Evolutionary conservation across 64 coral and sea anemone species (phyloP).

Genomic region (Catalaphyllia jardinei): DNA sequence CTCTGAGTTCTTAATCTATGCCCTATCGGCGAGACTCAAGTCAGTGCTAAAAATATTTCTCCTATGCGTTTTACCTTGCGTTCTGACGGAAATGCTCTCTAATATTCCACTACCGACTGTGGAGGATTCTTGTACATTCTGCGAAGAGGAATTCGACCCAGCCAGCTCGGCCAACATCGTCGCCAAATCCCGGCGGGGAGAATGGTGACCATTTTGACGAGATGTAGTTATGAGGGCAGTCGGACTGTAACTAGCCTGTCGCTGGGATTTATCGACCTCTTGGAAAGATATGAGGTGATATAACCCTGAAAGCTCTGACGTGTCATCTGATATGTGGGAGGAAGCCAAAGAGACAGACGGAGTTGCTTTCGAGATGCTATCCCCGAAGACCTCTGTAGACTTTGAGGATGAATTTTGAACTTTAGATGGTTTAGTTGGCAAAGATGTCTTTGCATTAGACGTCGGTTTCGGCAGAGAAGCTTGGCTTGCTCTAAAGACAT

Average conservation of each 20-base stretch:
- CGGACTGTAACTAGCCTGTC: not conserved
- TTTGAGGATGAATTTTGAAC: not conserved
- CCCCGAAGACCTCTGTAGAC: not conserved
- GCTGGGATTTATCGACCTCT: not conserved
- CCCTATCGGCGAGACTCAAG: not conserved
- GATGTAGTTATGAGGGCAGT: not conserved
- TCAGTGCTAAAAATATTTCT: not conserved
- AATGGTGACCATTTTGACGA: not conserved
- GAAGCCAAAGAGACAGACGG: not conserved
- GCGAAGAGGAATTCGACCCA: not conserved
- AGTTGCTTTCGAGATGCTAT: not conserved
- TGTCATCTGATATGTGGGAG: not conserved
- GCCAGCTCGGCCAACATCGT: constrained; percentile 33
- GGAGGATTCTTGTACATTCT: not conserved
- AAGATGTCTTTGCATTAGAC: not conserved
- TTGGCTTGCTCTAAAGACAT: not conserved
- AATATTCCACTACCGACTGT: not conserved
- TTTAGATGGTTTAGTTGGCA: not conserved
- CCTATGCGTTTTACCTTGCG: not conserved
- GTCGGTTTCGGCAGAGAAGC: not conserved
- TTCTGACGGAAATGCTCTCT: not conserved
- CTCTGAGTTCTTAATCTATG: not conserved
- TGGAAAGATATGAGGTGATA: constrained; percentile 15
- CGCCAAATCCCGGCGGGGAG: not conserved
- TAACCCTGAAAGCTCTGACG: constrained; percentile 14